Conservation (phyloP, 2,113 vertebrate genomes). For the Pholis gunnellus region DNA sequence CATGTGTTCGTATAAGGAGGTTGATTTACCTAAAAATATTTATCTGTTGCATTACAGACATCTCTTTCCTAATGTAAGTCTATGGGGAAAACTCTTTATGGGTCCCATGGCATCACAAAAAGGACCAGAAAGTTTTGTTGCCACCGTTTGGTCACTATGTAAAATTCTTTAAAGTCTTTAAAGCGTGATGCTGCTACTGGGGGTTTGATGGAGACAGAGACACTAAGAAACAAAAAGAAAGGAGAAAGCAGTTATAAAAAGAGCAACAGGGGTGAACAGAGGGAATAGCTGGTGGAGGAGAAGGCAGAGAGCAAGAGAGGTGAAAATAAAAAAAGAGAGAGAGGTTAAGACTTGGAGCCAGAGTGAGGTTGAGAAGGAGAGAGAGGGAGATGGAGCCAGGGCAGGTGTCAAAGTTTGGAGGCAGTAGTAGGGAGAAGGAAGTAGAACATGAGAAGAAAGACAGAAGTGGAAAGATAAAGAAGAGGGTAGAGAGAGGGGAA, state of each 20-base stretch:
- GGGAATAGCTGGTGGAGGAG: background rate
- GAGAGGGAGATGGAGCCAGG: background rate
- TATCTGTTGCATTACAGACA: no score
- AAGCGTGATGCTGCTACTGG: no score
- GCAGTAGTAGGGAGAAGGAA: background rate
- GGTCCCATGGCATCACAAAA: no score
- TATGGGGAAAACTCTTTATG: no score
- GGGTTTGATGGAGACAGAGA: no score
- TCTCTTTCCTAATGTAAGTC: no score
- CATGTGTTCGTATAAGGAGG: no score
- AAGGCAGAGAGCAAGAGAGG: background rate
- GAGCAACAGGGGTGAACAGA: constrained; percentile 3
- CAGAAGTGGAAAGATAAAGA: background rate
- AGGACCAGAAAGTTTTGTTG: no score
- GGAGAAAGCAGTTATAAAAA: background rate
- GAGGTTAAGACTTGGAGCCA: constrained; percentile 2
- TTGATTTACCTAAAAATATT: no score
- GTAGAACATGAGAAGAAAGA: constrained; percentile 12
- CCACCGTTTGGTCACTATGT: no score
- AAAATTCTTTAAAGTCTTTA: no score
- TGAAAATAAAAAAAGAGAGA: constrained; percentile 6
- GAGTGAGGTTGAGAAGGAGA: background rate
- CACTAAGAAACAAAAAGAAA: background rate
- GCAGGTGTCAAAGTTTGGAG: constrained; percentile 13
- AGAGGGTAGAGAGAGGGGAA: background rate